These are phyloP conservation scores for Parapristionchus giblindavisi DNA, from an alignment of 2,888 invertebrate genomes.

Conservation along the genomic window DNA sequence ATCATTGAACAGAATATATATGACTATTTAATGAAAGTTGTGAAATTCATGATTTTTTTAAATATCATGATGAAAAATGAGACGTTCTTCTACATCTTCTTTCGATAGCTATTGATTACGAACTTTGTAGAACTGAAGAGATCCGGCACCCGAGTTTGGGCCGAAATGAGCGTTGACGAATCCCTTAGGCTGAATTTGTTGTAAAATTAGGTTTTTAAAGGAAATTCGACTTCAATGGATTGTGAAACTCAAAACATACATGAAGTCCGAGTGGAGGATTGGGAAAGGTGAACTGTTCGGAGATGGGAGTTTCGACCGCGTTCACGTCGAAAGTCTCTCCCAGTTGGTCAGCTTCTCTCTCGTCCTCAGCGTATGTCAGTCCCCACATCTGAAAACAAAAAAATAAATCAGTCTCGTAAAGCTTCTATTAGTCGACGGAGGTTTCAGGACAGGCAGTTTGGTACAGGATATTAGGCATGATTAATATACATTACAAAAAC, in stretches of 20 bases:
- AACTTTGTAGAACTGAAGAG: conserved; percentile 64
- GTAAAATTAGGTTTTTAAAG: background rate
- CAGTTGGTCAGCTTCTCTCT: conserved; percentile 46
- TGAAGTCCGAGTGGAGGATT: conserved; percentile 62
- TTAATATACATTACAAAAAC: too few species aligned
- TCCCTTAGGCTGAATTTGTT: conserved; percentile 56
- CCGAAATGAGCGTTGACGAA: conserved; percentile 67
- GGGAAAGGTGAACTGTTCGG: conserved; percentile 52
- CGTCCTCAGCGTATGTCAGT: conserved; percentile 51
- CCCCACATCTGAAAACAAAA: conserved; percentile 48
- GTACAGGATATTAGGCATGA: too few species aligned
- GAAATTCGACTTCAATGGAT: too few species aligned
- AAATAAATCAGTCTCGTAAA: too few species aligned
- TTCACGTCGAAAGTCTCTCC: conserved; percentile 48
- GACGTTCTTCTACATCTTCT: too few species aligned
- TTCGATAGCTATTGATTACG: too few species aligned
- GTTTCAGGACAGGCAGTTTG: too few species aligned
- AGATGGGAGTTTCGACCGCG: conserved; percentile 52
- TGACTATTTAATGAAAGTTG: background rate
- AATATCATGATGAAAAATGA: background rate
- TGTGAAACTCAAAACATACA: conserved; percentile 49
- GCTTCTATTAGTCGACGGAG: too few species aligned
- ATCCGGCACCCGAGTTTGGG: conserved; percentile 51
- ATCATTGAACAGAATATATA: too few species aligned
- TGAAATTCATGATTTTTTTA: background rate